These are phyloP conservation scores for Idaea dimidiata DNA, from an alignment of 2,888 invertebrate species.

Conservation along the genomic window DNA sequence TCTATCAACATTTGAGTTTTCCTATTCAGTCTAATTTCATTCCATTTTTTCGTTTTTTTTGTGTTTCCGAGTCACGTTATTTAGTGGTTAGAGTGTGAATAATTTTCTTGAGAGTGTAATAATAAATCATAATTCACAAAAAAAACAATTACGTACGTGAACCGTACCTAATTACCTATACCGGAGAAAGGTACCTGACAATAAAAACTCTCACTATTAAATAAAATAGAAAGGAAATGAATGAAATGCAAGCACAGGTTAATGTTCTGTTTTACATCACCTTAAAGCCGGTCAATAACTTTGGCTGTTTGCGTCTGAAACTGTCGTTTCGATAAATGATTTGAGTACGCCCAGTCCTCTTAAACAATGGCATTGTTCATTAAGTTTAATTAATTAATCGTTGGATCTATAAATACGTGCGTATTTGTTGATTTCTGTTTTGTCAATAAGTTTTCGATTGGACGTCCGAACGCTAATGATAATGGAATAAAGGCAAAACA, in stretches of 20 bases:
- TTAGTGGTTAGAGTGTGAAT: too few relatives aligned
- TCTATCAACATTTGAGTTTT: not conserved
- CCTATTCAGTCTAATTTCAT: not conserved
- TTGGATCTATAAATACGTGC: constrained; percentile 19
- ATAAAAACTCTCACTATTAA: too few relatives aligned
- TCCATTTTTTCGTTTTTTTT: not conserved
- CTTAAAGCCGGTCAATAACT: not conserved
- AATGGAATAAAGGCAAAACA: not conserved
- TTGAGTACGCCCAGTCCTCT: constrained; percentile 17
- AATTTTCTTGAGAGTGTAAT: too few relatives aligned
- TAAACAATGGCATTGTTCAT: constrained; percentile 27
- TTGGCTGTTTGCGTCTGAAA: constrained; percentile 7
- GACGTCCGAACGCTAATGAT: not conserved
- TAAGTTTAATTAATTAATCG: constrained; percentile 28
- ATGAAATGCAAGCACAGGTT: too few relatives aligned
- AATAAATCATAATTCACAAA: too few relatives aligned
- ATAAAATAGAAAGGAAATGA: too few relatives aligned
- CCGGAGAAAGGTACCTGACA: too few relatives aligned
- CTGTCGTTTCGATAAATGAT: constrained; percentile 19
- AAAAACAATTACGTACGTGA: too few relatives aligned
- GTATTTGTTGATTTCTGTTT: constrained; percentile 18
- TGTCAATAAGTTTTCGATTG: constrained; percentile 13
- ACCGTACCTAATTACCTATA: too few relatives aligned
- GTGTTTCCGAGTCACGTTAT: not conserved
- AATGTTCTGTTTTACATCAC: too few relatives aligned